A percentile compares a stretch with the other conserved stretches of the same genome.
Evolutionary conservation across 2,888 invertebrate species (phyloP).

Genomic region (Stenichneumon culpator): DNA sequence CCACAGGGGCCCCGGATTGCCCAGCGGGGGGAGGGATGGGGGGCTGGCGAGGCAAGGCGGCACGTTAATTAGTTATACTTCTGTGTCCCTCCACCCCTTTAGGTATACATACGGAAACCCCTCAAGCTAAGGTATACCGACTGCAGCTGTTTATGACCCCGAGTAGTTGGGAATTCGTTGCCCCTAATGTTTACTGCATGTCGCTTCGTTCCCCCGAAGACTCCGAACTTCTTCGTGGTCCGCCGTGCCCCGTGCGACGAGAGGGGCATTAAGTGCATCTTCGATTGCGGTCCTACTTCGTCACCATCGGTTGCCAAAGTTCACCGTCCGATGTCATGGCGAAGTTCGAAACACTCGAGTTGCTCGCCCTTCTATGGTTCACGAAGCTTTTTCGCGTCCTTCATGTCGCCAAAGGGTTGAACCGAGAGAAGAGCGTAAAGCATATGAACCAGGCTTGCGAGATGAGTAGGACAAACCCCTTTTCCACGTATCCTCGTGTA

Average conservation of each 20-base stretch:
- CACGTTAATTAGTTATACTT: constrained; percentile 63
- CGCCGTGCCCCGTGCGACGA: constrained; percentile 2
- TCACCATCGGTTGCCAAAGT: not conserved
- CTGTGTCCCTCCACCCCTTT: constrained; percentile 27
- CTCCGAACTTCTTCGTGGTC: constrained; percentile 42
- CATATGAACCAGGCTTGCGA: constrained; percentile 77
- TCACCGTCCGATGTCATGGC: not conserved
- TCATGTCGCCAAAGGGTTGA: constrained; percentile 32
- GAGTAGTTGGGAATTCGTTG: constrained; percentile 52
- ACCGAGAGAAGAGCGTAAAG: constrained; percentile 75
- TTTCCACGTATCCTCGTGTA: constrained; percentile 79
- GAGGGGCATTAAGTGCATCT: not conserved
- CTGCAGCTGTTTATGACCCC: constrained; percentile 48
- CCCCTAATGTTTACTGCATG: not conserved
- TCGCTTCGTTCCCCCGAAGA: constrained; percentile 23
- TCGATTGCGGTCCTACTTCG: not conserved
- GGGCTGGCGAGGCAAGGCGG: constrained; percentile 29
- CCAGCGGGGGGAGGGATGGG: not conserved
- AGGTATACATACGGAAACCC: constrained; percentile 35
- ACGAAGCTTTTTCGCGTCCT: constrained; percentile 12
- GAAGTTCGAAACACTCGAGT: not conserved
- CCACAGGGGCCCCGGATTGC: not conserved
- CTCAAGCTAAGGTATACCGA: constrained; percentile 39
- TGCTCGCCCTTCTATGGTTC: not conserved
- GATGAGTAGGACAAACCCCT: constrained; percentile 76